These are phyloP conservation scores for Hydropsyche betteni DNA, from an alignment of 2,888 invertebrate species.

Conservation along the genomic window DNA sequence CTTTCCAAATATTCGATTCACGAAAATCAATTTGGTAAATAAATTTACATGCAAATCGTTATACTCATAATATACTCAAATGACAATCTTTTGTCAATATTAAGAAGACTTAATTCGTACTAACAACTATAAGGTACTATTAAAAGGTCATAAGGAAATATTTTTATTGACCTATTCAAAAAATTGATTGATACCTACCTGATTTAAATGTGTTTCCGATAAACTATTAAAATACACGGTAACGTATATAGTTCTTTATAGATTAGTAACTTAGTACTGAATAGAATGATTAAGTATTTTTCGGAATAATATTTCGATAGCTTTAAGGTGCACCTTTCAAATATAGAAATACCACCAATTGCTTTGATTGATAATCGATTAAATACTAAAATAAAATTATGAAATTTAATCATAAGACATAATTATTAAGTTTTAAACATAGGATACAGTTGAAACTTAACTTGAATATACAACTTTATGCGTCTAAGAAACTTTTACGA, in stretches of 20 bases:
- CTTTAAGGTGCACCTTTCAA: background rate
- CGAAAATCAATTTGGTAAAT: background rate
- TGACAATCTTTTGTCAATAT: slow-evolving; percentile 26
- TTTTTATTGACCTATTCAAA: no score
- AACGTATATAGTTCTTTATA: background rate
- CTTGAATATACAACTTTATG: no score
- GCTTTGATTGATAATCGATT: slow-evolving; percentile 17
- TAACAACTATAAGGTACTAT: no score
- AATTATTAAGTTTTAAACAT: no score
- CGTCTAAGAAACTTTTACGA: no score
- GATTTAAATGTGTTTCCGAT: background rate
- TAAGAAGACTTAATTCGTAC: slow-evolving; percentile 4
- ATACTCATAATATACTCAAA: background rate
- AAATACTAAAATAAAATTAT: background rate
- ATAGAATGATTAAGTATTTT: slow-evolving; percentile 7
- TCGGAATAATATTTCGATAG: background rate
- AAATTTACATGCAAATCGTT: background rate
- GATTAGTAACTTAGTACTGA: slow-evolving; percentile 22
- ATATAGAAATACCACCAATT: slow-evolving; percentile 10
- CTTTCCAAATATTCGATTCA: no score
- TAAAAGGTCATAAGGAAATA: no score
- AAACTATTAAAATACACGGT: slow-evolving; percentile 14
- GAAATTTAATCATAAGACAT: no score
- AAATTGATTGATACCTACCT: background rate
- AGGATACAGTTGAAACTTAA: no score